Base-by-base conservation (phyloP, 2,888 invertebrate species). In the Polyommatus icarus region DNA sequence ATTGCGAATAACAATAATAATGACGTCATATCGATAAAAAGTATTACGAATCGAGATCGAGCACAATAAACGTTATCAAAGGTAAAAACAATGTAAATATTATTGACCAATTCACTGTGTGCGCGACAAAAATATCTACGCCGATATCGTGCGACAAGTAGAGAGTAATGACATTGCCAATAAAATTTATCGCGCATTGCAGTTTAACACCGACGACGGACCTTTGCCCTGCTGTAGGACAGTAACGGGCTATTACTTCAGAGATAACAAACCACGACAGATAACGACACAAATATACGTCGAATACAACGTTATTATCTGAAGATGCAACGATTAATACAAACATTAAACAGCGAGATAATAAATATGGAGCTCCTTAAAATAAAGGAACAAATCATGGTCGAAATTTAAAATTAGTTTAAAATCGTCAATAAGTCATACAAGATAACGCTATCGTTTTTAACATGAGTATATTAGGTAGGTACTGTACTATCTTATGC, bases 81-180 rank as follows among this genome's bases (percentile, higher is more conserved):
- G 18, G 75, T 50, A 75, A 24, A 73, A 46, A 75, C 24, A 75
- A 75, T 75, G 54, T 75, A 75, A 24, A 75, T 75, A 50, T 75
- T 75, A 50, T 75, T 67, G 29, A 32, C 54, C 50, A 50, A 75
- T 75, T 75, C 75, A 54, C 75, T 75, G 12, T 67, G 67, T 32
- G 72, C 67, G 67, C 61, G 46, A 67, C 76, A 67, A 77, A 77
- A 77, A 77, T 77, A 77, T 73, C 61, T 75, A 54, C 78, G 76
- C 77, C 79, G 77, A 78, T 81, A 80, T 81, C 78, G 67, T 54
- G 78, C 76, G 77, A 76, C 78, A 79, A 79, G 79, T 79, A 78
- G 81, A 80, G 81, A 81, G 81, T 81, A 80, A 81, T 80, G 82
- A 81, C 82, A 80, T 81, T 79, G 79, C 78, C 80, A 80, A 81